phyloP scores from a whole-genome alignment of 2,113 vertebrate genomes.

The Corapipo altera region DNA sequence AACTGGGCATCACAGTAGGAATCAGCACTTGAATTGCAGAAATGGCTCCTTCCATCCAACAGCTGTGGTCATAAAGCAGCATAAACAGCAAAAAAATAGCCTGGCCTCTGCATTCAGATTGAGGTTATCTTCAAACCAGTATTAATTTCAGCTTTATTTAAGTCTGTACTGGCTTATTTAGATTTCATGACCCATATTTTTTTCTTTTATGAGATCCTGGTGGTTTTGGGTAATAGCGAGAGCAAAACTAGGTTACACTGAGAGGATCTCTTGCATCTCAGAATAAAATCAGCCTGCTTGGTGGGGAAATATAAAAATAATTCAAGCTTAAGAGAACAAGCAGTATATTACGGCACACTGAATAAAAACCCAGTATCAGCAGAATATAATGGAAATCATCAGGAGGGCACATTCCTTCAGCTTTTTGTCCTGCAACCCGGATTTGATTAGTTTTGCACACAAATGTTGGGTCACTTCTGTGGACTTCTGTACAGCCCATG shows the following conservation, averaged over 20 bases:
- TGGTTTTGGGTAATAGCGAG: not conserved
- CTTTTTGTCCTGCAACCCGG: not conserved
- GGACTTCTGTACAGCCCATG: accelerated
- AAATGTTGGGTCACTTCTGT: not conserved
- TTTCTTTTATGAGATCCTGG: not conserved
- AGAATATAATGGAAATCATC: not conserved
- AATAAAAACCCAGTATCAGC: not conserved
- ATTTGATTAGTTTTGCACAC: not conserved
- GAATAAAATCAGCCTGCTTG: not conserved
- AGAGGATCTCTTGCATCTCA: not conserved
- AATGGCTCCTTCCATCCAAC: not conserved
- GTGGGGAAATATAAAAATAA: not conserved
- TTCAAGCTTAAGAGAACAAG: not conserved
- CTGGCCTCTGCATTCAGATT: not conserved
- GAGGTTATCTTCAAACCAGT: not conserved
- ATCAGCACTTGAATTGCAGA: not conserved
- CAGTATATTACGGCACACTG: not conserved
- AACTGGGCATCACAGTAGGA: not conserved
- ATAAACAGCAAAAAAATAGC: not conserved
- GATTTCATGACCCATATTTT: not conserved
- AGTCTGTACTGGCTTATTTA: conserved; percentile 13
- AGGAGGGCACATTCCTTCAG: not conserved
- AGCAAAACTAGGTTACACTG: conserved; percentile 14
- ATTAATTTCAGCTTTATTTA: conserved; percentile 26
- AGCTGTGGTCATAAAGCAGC: not conserved